Conservation (phyloP, 2,888 invertebrate species). For the Drosophila anceps region DNA sequence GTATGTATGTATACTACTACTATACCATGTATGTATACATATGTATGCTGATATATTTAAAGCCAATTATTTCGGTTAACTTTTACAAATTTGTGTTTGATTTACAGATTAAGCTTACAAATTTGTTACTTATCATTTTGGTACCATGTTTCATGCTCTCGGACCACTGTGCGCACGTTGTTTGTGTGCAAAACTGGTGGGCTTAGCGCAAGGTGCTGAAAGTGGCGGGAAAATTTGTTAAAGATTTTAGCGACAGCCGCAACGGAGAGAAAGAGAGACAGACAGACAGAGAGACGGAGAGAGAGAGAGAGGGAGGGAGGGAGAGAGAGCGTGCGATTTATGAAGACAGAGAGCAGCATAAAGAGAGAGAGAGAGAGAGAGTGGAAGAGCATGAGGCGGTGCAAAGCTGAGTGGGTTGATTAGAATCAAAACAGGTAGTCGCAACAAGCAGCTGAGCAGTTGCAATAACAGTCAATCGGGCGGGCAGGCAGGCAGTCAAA, state of each 20-base stretch:
- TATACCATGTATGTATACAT: no score
- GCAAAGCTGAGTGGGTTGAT: conserved; percentile 64
- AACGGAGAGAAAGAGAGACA: conserved; percentile 8
- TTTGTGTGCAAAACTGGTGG: conserved; percentile 65
- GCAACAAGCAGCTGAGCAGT: conserved; percentile 37
- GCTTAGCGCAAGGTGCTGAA: conserved; percentile 72
- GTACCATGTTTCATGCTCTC: neutral
- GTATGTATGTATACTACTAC: no score
- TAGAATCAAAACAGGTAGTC: conserved; percentile 77
- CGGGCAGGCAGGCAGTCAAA: conserved; percentile 16
- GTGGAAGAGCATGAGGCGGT: conserved; percentile 10
- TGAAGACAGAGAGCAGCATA: conserved; percentile 12
- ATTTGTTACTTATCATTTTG: neutral
- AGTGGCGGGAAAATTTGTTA: conserved; percentile 76
- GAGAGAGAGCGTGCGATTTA: conserved; percentile 5
- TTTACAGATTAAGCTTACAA: no score
- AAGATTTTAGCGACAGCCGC: conserved; percentile 54
- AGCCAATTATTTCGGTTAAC: neutral
- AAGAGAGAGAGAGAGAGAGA: conserved; percentile 11
- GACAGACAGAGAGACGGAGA: conserved; percentile 12
- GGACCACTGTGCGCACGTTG: conserved; percentile 76
- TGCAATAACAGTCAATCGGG: conserved; percentile 36
- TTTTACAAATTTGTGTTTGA: neutral
- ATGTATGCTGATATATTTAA: no score
- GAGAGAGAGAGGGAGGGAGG: conserved; percentile 18